Evolutionary conservation across 37 sponge, comb jelly and placozoan genomes (phyloP), one percentile per base, ranked within the genome.

Genomic region (Dysidea cf. avara): DNA sequence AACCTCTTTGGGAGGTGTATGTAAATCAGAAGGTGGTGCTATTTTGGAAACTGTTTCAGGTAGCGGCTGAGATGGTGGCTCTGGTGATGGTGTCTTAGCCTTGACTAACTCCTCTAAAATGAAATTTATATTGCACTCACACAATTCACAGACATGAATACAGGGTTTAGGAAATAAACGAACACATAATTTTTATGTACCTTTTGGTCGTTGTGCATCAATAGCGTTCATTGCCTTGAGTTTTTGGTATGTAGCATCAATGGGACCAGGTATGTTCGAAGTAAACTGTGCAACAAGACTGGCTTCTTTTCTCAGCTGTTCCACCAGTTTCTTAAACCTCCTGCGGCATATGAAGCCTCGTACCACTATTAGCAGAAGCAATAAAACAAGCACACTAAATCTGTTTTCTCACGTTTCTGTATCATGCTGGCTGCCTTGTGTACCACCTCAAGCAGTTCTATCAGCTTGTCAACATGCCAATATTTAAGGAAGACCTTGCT

Each of bases 401-500:
- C 6, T 20, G 34, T 33, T 29, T 16, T 4, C 66, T 38, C 54
- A 81, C 71, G 16, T 39, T 77, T 81, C 56, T 82, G 79, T 14
- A 77, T 24, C 7, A 35, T 64, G 57, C 68, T 78, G 13, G 81
- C 83, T 24, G 91, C 91, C 22, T 48, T 71, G 71, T 85, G 81
- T 12, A 80, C 68, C 20, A 43, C 75, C 77, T 84, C 81, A 72
- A 90, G 52, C 9, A 63, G 29, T 25, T 63, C 68, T 18, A 48
- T 37, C 61, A 90, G 73, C 36, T 25, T 75, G 49, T 90, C 91
- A 36, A 81, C 66, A 54, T 85, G 81, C 55, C 39, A 81, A 60
- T 90, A 81, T 74, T 90, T 90, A 25, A 90, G 81, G 51, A 90
- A 90, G 28, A 90, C 78, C 52, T 90, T 90, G 5, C 77, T 90